Conservation (phyloP, 2,113 vertebrate species). For the Microcebus lehilahytsara region DNA sequence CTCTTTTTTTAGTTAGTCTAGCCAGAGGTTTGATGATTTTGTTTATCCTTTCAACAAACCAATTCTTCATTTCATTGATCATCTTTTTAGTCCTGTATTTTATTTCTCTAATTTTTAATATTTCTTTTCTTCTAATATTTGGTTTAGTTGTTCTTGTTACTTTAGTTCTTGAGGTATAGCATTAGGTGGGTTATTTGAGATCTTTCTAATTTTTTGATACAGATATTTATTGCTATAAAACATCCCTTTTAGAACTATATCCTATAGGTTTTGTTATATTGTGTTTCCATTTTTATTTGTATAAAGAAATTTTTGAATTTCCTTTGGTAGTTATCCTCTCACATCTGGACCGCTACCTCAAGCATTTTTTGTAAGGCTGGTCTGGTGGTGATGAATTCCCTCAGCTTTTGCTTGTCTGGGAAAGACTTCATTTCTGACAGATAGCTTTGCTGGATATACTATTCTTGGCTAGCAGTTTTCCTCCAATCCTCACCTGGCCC, state of each 20-base stretch:
- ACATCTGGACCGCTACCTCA: background rate
- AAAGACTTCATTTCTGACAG: background rate
- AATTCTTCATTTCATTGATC: too few species aligned
- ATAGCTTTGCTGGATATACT: background rate
- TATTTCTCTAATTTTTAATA: background rate
- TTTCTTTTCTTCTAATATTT: background rate
- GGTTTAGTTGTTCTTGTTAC: background rate
- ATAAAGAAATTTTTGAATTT: background rate
- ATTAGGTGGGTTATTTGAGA: background rate
- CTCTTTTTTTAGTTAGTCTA: background rate
- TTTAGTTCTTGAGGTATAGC: background rate
- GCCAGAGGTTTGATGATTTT: background rate
- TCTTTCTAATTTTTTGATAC: background rate
- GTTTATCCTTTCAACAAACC: background rate
- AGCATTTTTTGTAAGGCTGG: background rate
- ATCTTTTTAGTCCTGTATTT: too few species aligned
- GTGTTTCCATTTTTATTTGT: background rate
- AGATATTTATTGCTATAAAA: background rate
- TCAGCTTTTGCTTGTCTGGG: background rate
- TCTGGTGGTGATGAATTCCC: background rate
- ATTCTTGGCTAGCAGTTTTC: background rate
- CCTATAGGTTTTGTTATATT: background rate
- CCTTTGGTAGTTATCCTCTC: background rate
- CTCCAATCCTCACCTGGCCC: too few species aligned
- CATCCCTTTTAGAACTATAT: background rate